Base-by-base conservation (phyloP, 2,888 invertebrate species). In the Sinelater perroti region DNA sequence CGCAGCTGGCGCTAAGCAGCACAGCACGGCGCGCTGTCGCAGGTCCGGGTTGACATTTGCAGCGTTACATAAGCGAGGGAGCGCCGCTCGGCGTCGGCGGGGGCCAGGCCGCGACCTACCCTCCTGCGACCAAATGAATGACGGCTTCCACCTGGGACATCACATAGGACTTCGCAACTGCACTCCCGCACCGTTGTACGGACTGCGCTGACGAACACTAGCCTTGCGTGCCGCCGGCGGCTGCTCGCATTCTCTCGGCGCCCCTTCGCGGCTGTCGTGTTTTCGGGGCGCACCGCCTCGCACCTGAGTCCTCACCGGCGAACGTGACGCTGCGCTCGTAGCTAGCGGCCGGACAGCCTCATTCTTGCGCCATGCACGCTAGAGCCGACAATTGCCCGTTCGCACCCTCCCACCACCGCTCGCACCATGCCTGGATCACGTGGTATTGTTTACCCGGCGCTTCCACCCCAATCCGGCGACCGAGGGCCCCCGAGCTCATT, bases 41-140 rank as follows among this genome's bases (percentile, higher is more conserved):
- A 10, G 38, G 11, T n/a, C n/a, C 17, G 30, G 24, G 28, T 31
- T 45, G 47, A 55, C 55, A 55, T 56, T 45, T 56, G 50, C 44
- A 30, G 51, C 40, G 40, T 56, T 56, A 56, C 56, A 56, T 56
- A 56, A 56, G 56, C 51, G 21, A 51, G 56, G 57, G 46, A 58
- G 61, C 40, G 56, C n/a, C n/a, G 54, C 13, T 10, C 7, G 36
- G 1, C 52, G 56, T 58, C 52, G 59, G 59, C 18, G 20, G 38
- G 50, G 50, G 6, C 2, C 13, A 40, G 21, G 8, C 11, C 51
- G 8, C 16, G 33, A 87, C 93, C 87, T 84, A 96, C 96, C 95
- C 95, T 85, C 96, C 96, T 79, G 95, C 95, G 72, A 95, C 83
- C 74, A 96, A 87, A 83, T 96, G 95, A 81, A 95, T 94, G 70